Percentiles rank a stretch among this genome's conserved stretches.
phyloP scores from a whole-genome alignment of 2,888 invertebrate genomes.

The Chironomus riparius region DNA sequence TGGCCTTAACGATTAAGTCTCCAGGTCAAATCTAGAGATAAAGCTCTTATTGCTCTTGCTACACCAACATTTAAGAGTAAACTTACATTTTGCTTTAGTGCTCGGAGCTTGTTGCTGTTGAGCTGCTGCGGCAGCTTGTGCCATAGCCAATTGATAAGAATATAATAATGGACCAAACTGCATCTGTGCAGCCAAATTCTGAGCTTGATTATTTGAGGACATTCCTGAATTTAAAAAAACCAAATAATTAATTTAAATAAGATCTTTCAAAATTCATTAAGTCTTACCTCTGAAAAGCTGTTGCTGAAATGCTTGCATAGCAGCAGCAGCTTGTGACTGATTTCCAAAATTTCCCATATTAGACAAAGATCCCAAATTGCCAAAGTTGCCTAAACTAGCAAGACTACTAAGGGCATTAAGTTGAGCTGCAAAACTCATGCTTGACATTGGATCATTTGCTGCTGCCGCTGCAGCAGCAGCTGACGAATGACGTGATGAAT shows the following conservation, averaged over 20 bases:
- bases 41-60: too few species aligned
- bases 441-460: conserved; percentile 43
- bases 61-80: background rate
- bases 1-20: too few species aligned
- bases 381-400: conserved; percentile 36
- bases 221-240: conserved; percentile 36
- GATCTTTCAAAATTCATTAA: background rate
- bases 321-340: conserved; percentile 52
- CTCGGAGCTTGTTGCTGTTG: conserved; percentile 40
- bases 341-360: conserved; percentile 34
- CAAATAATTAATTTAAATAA: background rate
- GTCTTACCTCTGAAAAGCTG: conserved; percentile 66
- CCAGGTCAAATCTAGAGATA: too few species aligned
- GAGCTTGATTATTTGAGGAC: conserved; percentile 31
- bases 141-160: conserved; percentile 82
- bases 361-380: conserved; percentile 36
- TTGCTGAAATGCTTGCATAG: conserved; percentile 77
- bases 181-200: conserved; percentile 62
- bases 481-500: conserved; percentile 30
- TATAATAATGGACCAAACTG: conserved; percentile 81
- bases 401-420: conserved; percentile 38
- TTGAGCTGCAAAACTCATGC: conserved; percentile 36
- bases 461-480: conserved; percentile 45
- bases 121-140: conserved; percentile 50
- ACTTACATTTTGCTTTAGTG: conserved; percentile 27